Evolutionary conservation across 1,140 invertebrate species (phyloP), one percentile per base, ranked within the genome.

Genomic region (Drosophila guanche): DNA sequence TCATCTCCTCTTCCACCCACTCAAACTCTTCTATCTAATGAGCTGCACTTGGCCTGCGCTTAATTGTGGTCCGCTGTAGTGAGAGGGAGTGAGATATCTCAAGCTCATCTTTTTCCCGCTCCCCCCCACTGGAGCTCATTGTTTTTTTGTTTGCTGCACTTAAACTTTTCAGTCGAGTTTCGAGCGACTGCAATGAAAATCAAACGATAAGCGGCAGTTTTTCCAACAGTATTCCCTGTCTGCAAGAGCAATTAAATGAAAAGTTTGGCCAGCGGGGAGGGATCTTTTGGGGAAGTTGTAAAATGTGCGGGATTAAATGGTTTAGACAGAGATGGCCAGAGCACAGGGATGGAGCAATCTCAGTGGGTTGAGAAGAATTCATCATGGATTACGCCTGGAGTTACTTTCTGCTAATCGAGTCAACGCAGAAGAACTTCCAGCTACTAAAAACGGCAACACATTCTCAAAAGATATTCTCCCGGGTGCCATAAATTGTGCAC

Each of bases 161-260:
- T 33, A 52, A 83, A 74, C 53, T 76, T 70, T 46, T 70, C 65
- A 74, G 33, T 54, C 47, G 73, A 81, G 75, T 83, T 65, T 55
- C 57, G 57, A 46, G 48, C 45, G 68, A 61, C 81, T 51, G 51
- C 67, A 77, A 59, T 68, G 67, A 70, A 56, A 81, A 81, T 81
- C 73, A 55, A 79, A 76, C 79, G 79, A 84, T 84, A 84, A 84
- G 80, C 72, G 71, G 43, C 71, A 72, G 76, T 84, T 78, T 78
- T 83, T 72, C 67, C 56, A 40, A 61, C 60, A 47, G 47, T 43
- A 62, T 71, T 79, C 58, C 46, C 47, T 84, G 57, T 84, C 79
- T 84, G 80, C 41, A 43, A 22, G 27, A 63, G 79, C 79, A 84
- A 85, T 84, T 84, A 84, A 84, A 76, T 42, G 33, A 54, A 79